Percentiles rank a stretch among this genome's conserved stretches.
These are phyloP conservation scores for Astropecten irregularis DNA, from an alignment of 53 echinoderm and acorn worm species.

Conservation along the genomic window DNA sequence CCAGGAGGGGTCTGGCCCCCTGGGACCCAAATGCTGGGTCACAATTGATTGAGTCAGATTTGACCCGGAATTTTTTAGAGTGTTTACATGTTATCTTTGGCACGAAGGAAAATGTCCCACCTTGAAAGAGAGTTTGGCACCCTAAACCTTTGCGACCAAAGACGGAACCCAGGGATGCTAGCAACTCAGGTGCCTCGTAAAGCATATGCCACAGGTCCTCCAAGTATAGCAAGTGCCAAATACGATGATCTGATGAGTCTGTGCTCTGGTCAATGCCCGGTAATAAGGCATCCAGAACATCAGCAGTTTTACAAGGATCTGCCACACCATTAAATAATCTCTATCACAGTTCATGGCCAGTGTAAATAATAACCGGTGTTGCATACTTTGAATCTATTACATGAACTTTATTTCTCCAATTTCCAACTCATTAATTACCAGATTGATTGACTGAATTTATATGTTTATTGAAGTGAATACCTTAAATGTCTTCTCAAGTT, in stretches of 20 bases:
- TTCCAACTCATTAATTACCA: too few species aligned
- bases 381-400: neutral
- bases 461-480: too few species aligned
- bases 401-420: too few species aligned
- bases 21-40: too few species aligned
- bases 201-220: slow-evolving; percentile 7
- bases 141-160: neutral
- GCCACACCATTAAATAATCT: neutral
- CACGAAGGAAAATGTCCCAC: slow-evolving; percentile 72
- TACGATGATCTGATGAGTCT: slow-evolving; percentile 31
- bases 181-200: neutral
- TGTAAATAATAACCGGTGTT: neutral
- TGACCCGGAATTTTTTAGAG: too few species aligned
- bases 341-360: neutral
- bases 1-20: too few species aligned
- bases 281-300: slow-evolving; percentile 15
- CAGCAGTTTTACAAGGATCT: neutral
- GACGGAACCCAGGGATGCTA: neutral
- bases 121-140: slow-evolving; percentile 26
- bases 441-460: too few species aligned
- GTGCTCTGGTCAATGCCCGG: neutral
- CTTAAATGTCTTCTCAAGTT: too few species aligned
- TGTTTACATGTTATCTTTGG: slow-evolving; percentile 64
- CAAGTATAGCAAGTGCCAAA: slow-evolving; percentile 20
- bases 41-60: too few species aligned